Conservation (phyloP, 2,888 invertebrate genomes). For the Blastobasis adustella region DNA sequence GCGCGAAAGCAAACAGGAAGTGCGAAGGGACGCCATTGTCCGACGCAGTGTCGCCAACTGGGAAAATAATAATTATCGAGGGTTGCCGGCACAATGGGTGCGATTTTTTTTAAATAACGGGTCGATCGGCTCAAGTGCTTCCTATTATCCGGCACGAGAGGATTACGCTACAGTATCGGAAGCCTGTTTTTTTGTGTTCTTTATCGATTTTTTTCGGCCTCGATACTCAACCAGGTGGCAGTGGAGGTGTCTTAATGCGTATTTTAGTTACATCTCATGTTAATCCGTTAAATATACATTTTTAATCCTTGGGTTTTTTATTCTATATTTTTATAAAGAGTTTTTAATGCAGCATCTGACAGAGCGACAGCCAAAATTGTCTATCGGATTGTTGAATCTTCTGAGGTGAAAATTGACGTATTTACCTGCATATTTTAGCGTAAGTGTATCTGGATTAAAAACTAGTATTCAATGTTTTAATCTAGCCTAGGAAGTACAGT, state of each 20-base stretch:
- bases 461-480: no score
- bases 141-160: conserved; percentile 60
- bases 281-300: conserved; percentile 53
- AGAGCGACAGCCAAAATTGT: no score
- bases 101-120: conserved; percentile 57
- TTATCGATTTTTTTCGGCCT: conserved; percentile 22
- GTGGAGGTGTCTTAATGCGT: conserved; percentile 60
- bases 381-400: no score
- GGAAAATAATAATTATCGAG: conserved; percentile 74
- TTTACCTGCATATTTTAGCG: no score
- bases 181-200: conserved; percentile 37
- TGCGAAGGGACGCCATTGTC: conserved; percentile 61
- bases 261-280: conserved; percentile 45
- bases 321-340: no score
- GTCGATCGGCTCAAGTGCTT: conserved; percentile 70
- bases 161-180: conserved; percentile 64
- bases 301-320: conserved; percentile 11
- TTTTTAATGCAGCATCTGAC: no score
- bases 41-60: conserved; percentile 69
- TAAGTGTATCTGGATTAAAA: no score
- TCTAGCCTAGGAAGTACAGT: no score
- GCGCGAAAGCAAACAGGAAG: conserved; percentile 74
- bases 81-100: conserved; percentile 57
- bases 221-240: conserved; percentile 47
- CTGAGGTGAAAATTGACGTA: no score